Evolutionary conservation across 2,797 vertebrate species (phyloP), one percentile per base, ranked within the genome.

Genomic region (Xenops minutus): DNA sequence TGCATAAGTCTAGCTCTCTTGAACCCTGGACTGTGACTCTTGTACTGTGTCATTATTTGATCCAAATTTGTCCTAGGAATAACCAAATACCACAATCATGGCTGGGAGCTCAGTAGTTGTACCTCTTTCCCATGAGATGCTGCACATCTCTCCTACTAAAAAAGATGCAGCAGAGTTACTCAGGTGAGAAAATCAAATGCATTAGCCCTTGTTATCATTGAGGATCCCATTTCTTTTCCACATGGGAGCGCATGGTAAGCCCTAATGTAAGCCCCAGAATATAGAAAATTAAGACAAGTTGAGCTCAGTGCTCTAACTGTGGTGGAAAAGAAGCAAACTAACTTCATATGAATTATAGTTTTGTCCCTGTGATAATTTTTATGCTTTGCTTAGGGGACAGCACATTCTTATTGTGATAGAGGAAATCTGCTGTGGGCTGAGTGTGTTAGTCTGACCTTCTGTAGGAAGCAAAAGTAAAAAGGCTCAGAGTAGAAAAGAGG

Each of bases 221-320:
- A 90, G 30, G 23, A 67, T 29, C 7, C 10, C 10, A 0, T 49
- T 41, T 68, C 18, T 78, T 89, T 92, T 74, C 92, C 29, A 51
- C 1, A 1, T 37, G 8, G 29, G 12, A 72, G 10, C 1, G 3
- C 0, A 0, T 12, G 17, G 24, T 22, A 32, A 85, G 21, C 21
- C 11, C 24, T 51, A 23, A 27, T 4, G 4, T 62, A 62, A 87
- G 41, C 9, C 41, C 9, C 10, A 51, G 36, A 48, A 32, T 73
- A 14, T 3, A 73, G 20, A 63, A 79, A 43, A 79, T 63, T 29
- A 41, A 13, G 17, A 41, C 12, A 55, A 17, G 1, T 26, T 66
- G 24, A 46, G 12, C 6, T 76, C 36, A 83, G 2, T 44, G 17
- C 4, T 71, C 18, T 56, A 56, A 54, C 23, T 41, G 29, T 39